phyloP scores from a whole-genome alignment of 2,797 vertebrate genomes.

The Chrosomus eos region DNA sequence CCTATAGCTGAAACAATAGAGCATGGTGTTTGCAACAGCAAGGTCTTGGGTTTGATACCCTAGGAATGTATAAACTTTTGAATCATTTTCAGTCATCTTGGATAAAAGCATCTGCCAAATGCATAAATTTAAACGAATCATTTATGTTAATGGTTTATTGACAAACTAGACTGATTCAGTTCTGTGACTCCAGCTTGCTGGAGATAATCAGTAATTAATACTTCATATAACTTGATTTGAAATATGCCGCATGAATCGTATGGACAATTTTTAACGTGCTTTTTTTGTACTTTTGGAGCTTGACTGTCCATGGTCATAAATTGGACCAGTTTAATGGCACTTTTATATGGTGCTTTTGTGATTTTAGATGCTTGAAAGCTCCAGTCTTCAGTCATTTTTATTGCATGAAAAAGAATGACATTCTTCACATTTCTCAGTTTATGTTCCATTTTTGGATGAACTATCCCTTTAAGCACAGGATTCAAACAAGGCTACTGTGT shows the following conservation, averaged over 20 bases:
- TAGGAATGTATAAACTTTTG: not conserved
- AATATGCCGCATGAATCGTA: not conserved
- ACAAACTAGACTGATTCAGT: not conserved
- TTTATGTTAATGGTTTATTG: not conserved
- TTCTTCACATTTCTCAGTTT: not conserved
- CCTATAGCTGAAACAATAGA: not conserved
- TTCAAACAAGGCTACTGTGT: not conserved
- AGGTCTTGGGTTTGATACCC: not conserved
- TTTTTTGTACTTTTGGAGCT: constrained; percentile 1
- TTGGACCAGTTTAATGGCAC: not conserved
- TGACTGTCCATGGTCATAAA: not conserved
- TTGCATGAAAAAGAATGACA: not conserved
- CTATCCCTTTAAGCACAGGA: not conserved
- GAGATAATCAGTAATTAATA: not conserved
- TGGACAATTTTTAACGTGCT: not conserved
- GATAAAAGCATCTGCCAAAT: not conserved
- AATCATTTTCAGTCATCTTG: not conserved
- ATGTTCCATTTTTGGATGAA: not conserved
- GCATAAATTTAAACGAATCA: not conserved
- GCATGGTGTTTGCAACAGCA: not conserved
- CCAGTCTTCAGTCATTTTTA: constrained; percentile 2
- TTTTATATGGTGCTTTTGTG: not conserved
- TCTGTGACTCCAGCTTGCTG: not conserved
- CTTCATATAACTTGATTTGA: not conserved
- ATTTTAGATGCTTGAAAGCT: not conserved